Evolutionary conservation across 2,888 invertebrate species (phyloP).

Genomic region (Oxytorus armatus): DNA sequence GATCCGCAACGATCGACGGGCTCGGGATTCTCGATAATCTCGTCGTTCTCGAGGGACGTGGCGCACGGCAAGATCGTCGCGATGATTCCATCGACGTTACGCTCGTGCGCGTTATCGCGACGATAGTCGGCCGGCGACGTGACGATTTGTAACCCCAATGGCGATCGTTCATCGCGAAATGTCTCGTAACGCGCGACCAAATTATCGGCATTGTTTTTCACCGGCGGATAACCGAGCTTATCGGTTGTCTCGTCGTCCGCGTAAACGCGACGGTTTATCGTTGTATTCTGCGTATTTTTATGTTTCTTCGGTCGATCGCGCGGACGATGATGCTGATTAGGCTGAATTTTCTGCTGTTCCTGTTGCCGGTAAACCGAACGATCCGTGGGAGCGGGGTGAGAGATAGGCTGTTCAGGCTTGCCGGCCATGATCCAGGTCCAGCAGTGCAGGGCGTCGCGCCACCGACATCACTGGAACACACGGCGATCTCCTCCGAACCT

Average conservation of each 20-base stretch:
- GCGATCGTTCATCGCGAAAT: conserved; percentile 63
- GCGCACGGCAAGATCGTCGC: neutral
- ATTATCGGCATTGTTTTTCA: conserved; percentile 83
- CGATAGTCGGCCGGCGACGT: conserved; percentile 39
- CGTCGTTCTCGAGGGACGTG: conserved; percentile 29
- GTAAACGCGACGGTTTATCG: conserved; percentile 84
- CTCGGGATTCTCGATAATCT: conserved; percentile 24
- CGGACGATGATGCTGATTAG: conserved; percentile 44
- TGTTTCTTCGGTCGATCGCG: conserved; percentile 17
- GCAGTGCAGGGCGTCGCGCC: conserved; percentile 79
- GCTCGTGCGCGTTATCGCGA: conserved; percentile 43
- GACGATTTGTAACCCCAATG: conserved; percentile 28
- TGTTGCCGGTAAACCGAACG: conserved; percentile 74
- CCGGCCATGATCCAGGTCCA: conserved; percentile 89
- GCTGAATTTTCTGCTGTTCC: conserved; percentile 72
- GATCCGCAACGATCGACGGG: conserved; percentile 48
- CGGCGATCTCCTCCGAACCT: conserved; percentile 83
- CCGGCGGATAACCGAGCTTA: conserved; percentile 86
- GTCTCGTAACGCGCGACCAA: conserved; percentile 28
- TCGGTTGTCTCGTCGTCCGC: conserved; percentile 87
- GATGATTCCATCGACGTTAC: neutral
- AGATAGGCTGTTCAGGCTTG: conserved; percentile 90
- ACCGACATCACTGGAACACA: conserved; percentile 89
- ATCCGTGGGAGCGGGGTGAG: conserved; percentile 84
- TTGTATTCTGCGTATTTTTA: conserved; percentile 18